Base-by-base conservation (phyloP, 1,140 invertebrate genomes). In the Papilio machaon region DNA sequence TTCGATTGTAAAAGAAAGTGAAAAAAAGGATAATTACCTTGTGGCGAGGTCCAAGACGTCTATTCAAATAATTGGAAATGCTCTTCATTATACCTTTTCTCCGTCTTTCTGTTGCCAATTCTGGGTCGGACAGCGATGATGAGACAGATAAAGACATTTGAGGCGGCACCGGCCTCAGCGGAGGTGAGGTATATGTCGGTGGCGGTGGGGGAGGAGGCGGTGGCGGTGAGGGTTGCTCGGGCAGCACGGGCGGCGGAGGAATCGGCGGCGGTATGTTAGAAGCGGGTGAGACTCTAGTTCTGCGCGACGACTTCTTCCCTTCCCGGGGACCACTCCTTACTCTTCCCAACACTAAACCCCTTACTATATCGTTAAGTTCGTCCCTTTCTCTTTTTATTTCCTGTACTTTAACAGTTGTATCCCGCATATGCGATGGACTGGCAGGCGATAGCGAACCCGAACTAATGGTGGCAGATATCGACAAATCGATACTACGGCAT, bases 61-160 rank as follows among this genome's bases (percentile, higher is more conserved):
- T 87, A 84, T 94, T 95, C 85, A 98, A 97, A 88, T 98, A 97
- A 90, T 97, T 97, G 3, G 97, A 97, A 67, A 98, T 96, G 73
- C 97, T 96, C 94, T 98, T 97, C 83, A 98, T 98, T 60, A 98
- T 97, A 90, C 97, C 98, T 88, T 97, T 97, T 67, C 97, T 94
- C 81, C 97, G 95, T n/a, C 92, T 91, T 35, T 93, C 92, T 79
- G 93, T 91, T 11, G 94, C 90, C 54, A 96, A 88, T 91, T 96
- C 96, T 7, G 96, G 95, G 92, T 96, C 96, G 0, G 96, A 96
- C 82, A 95, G 93, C 47, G 94, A 93, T 19, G 91, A 83, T 8
- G 88, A 86, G 43, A 93, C 89, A 9, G 88, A 88, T 19, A 91
- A 78, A 4, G 89, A 85, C 73, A 88, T 86, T 47, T 86, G 85